Conservation (phyloP, 2,888 invertebrate species). For the Hypselothyrea guttata region DNA sequence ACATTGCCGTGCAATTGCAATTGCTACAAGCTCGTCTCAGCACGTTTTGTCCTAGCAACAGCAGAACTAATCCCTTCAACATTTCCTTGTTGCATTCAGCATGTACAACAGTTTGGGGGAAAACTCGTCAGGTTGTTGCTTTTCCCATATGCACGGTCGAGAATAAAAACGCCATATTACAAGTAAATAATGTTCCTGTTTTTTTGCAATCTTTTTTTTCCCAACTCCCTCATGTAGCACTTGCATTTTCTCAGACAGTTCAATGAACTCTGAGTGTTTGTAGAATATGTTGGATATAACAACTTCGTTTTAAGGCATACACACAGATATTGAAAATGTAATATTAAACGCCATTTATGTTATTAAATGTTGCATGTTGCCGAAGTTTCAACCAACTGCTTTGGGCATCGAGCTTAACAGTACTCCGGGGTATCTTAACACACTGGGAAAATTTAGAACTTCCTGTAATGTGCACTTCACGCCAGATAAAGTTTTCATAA, state of each 20-base stretch:
- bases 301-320: too few species aligned
- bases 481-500: constrained; percentile 26
- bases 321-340: neutral
- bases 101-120: neutral
- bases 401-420: constrained; percentile 6
- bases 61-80: constrained; percentile 7
- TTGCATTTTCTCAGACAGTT: constrained; percentile 6
- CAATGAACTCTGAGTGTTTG: constrained; percentile 5
- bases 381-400: constrained; percentile 19
- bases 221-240: neutral
- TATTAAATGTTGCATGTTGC: constrained; percentile 36
- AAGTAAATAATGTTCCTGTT: constrained; percentile 16
- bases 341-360: constrained; percentile 38
- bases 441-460: constrained; percentile 35
- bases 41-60: constrained; percentile 25
- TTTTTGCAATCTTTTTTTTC: constrained; percentile 12
- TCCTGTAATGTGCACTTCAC: constrained; percentile 23
- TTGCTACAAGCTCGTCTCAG: constrained; percentile 2
- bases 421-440: constrained; percentile 29
- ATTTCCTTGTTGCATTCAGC: constrained; percentile 18
- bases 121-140: too few species aligned
- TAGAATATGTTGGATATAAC: too few species aligned
- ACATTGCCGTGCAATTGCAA: neutral
- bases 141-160: too few species aligned
- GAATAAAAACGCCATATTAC: neutral